A percentile compares a stretch with the other conserved stretches of the same genome.
Conservation (phyloP, 2,888 invertebrate species). For the Ectobius pallidus region DNA sequence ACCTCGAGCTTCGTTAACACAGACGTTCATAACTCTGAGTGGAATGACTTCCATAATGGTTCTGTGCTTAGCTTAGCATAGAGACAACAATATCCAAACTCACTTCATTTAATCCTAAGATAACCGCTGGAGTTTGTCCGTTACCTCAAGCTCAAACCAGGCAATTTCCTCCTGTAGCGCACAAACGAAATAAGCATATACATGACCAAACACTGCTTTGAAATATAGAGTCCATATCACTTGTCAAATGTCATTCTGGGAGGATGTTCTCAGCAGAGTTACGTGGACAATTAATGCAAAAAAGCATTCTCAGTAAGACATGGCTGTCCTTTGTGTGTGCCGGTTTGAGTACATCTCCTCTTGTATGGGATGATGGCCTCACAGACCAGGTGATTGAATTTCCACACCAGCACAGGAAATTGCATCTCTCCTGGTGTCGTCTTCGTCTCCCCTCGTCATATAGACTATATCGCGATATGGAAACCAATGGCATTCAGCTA, state of each 20-base stretch:
- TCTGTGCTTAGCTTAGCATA: too few relatives aligned
- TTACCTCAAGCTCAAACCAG: slow-evolving; percentile 4
- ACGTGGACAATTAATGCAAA: slow-evolving; percentile 19
- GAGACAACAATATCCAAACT: too few relatives aligned
- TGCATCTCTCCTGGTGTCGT: slow-evolving; percentile 3
- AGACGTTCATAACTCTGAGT: neutral
- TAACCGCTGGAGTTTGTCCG: neutral
- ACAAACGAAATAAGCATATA: neutral
- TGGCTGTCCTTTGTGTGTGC: neutral
- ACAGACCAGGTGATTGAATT: slow-evolving; percentile 26
- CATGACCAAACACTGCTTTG: slow-evolving; percentile 3
- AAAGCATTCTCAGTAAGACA: neutral
- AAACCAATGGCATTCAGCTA: neutral
- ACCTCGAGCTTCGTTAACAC: neutral
- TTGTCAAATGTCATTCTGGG: slow-evolving; percentile 22
- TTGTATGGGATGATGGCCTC: slow-evolving; percentile 11
- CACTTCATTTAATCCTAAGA: slow-evolving; percentile 2
- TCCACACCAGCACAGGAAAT: slow-evolving; percentile 21
- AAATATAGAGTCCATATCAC: slow-evolving; percentile 15
- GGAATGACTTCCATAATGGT: neutral
- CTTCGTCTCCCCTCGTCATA: neutral
- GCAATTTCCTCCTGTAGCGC: slow-evolving; percentile 27
- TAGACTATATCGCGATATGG: neutral
- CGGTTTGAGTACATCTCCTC: too few relatives aligned
- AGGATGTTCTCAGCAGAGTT: slow-evolving; percentile 15